Evolutionary conservation across 1,140 invertebrate genomes (phyloP), one percentile per base, ranked within the genome.

Genomic region (Metopolophium dirhodum): DNA sequence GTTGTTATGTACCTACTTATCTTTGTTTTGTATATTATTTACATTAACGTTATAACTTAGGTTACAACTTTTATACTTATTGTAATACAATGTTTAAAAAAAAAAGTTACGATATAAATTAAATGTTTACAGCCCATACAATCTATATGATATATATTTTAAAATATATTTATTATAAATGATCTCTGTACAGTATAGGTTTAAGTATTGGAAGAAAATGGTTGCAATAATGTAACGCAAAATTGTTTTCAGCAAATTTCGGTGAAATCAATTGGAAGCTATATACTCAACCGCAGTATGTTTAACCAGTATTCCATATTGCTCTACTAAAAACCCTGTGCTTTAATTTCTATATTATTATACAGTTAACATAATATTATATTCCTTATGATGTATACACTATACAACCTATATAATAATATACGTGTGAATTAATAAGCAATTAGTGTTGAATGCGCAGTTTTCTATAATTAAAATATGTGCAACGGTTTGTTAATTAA

Each of bases 381-480:
- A 77, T 30, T 68, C 6, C 30, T 68, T 68, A n/a, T 68, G 30
- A 68, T 14, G 26, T 14, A n/a, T 41, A 41, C 41, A 1, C 41
- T 41, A 41, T 41, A n/a, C 11, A 68, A 68, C 61, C 11, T 68
- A 7, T 54, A 22, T 54, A 14, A 68, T 68, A 30, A 68, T 68
- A 30, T 68, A 68, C 61, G 11, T 68, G 61, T 68, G 61, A 68
- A 68, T 68, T 68, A 68, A 68, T 68, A n/a, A 68, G 61, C 61
- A 68, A 68, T 68, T 68, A n/a, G 30, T 68, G 61, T 68, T 68
- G 61, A 68, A 68, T 68, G 61, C 11, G 11, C 61, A n/a, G 30
- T 68, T 68, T 68, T 68, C 61, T n/a, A 68, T 68, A 68, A 30
- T n/a, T 68, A n/a, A 68, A 68, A 68, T n/a, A 68, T 68, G 61